Evolutionary conservation across 2,797 vertebrate genomes (phyloP).

Genomic region (Sebastes dallii): DNA sequence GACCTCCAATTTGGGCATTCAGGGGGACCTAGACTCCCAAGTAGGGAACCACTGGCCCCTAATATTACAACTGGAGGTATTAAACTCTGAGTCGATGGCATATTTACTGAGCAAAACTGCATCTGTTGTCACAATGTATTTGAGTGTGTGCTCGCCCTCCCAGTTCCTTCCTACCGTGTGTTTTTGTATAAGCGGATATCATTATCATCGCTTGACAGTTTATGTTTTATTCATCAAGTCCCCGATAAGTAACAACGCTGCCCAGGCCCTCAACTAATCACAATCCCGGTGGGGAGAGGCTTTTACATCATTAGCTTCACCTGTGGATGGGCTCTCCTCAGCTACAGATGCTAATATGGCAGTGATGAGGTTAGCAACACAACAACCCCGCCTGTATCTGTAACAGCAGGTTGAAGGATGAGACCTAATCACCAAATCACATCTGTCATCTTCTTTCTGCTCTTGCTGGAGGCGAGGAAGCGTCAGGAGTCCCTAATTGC

Average conservation of each 20-base stretch:
- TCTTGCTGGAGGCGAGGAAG: conserved; percentile 12
- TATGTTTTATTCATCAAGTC: conserved; percentile 66
- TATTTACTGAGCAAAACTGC: not conserved
- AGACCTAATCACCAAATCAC: conserved; percentile 47
- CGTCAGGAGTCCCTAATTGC: conserved; percentile 51
- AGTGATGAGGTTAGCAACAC: conserved; percentile 37
- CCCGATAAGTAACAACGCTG: conserved; percentile 3
- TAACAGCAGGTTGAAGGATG: conserved; percentile 44
- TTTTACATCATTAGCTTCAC: conserved; percentile 52
- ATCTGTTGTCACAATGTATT: not conserved
- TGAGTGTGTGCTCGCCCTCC: not conserved
- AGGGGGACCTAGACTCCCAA: not conserved
- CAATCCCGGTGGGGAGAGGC: conserved; percentile 1
- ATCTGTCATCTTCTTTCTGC: conserved; percentile 20
- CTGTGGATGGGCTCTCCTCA: conserved; percentile 28
- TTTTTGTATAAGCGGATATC: conserved; percentile 14
- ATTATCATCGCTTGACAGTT: conserved; percentile 20
- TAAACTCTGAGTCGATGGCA: not conserved
- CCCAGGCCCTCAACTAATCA: conserved; percentile 55
- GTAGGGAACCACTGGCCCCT: not conserved
- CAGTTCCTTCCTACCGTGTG: not conserved
- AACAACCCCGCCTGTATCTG: conserved; percentile 25
- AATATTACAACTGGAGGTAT: not conserved
- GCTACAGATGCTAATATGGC: conserved; percentile 44
- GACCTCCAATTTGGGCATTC: not conserved